These are phyloP conservation scores for Drymonia ruficornis DNA, from an alignment of 2,888 invertebrate genomes.

Conservation along the genomic window DNA sequence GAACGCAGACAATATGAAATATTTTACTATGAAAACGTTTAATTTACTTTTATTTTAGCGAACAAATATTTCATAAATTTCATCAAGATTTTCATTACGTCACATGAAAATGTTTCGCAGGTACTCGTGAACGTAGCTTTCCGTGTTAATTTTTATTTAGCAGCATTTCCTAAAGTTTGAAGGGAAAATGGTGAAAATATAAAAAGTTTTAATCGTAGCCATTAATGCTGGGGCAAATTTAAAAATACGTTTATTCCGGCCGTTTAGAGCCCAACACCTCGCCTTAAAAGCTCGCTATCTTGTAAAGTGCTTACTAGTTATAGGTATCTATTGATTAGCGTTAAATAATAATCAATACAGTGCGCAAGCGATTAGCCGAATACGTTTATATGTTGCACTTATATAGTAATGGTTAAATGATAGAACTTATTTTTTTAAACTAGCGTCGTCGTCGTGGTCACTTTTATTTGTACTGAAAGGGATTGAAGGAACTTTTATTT, in stretches of 20 bases:
- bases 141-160: slow-evolving; percentile 11
- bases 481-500: no score
- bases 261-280: slow-evolving; percentile 26
- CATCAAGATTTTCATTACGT: background rate
- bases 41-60: background rate
- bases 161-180: slow-evolving; percentile 17
- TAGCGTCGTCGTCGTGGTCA: no score
- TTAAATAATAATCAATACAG: background rate
- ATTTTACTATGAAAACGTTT: background rate
- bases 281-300: slow-evolving; percentile 28
- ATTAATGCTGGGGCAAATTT: slow-evolving; percentile 29
- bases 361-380: no score
- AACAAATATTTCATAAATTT: slow-evolving; percentile 1
- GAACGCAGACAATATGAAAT: background rate
- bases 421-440: no score
- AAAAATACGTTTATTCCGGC: slow-evolving; percentile 31
- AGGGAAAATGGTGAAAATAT: slow-evolving; percentile 19
- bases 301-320: no score
- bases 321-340: no score
- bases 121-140: background rate
- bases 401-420: no score
- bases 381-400: no score
- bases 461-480: no score
- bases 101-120: background rate
- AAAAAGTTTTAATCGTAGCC: slow-evolving; percentile 28